Conservation (phyloP, 2,888 invertebrate genomes). For the Ochlodes sylvanus region DNA sequence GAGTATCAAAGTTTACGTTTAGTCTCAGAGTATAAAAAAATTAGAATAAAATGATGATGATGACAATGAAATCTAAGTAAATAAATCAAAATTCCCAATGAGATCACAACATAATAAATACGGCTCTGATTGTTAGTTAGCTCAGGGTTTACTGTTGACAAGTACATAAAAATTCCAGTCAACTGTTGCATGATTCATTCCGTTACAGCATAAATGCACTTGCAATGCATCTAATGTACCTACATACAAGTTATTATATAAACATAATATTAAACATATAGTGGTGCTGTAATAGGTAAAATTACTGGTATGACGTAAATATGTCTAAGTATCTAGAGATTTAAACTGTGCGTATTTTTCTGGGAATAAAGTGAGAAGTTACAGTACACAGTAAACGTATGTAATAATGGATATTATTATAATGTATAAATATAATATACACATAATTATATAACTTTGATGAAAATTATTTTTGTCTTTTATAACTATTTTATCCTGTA, state of each 20-base stretch:
- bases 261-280: neutral
- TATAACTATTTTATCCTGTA: too few relatives aligned
- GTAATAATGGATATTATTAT: too few relatives aligned
- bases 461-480: too few relatives aligned
- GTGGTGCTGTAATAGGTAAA: neutral
- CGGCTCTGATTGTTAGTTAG: conserved; percentile 1
- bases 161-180: conserved; percentile 24
- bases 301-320: neutral
- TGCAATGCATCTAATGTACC: neutral
- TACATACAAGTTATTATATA: neutral
- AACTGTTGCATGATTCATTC: conserved; percentile 16
- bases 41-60: too few relatives aligned
- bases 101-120: conserved; percentile 8
- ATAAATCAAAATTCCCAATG: conserved; percentile 12
- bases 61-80: neutral
- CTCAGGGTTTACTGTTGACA: conserved; percentile 18
- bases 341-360: neutral
- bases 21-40: too few relatives aligned
- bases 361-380: neutral
- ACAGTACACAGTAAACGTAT: neutral
- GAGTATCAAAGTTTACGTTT: too few relatives aligned
- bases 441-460: too few relatives aligned
- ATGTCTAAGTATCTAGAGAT: neutral
- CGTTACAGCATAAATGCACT: conserved; percentile 12
- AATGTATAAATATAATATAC: too few relatives aligned